These are phyloP conservation scores for Antheraea pernyi DNA, from an alignment of 1,140 invertebrate species.

Conservation along the genomic window DNA sequence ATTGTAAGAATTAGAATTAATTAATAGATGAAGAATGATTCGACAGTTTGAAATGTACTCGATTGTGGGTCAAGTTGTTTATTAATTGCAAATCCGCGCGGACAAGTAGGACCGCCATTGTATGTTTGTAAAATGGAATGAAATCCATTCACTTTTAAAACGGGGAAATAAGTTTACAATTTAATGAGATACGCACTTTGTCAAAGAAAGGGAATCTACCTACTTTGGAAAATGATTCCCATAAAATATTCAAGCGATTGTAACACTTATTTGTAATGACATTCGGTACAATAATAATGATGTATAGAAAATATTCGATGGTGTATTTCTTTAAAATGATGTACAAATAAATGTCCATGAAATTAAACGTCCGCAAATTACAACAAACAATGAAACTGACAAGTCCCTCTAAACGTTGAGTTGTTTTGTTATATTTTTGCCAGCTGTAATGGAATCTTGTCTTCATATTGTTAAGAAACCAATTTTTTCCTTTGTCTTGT, in stretches of 20 bases:
- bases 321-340: no score
- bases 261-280: neutral
- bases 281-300: neutral
- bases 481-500: no score
- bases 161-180: neutral
- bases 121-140: slow-evolving; percentile 58
- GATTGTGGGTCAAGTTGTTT: slow-evolving; percentile 64
- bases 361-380: neutral
- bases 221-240: neutral
- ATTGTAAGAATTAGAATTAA: slow-evolving; percentile 56
- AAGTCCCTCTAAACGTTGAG: slow-evolving; percentile 1
- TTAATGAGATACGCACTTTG: neutral
- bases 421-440: neutral
- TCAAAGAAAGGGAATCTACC: neutral
- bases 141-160: slow-evolving; percentile 64
- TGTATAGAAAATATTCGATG: no score
- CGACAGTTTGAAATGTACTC: slow-evolving; percentile 43
- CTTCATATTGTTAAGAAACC: no score
- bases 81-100: slow-evolving; percentile 67
- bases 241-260: neutral
- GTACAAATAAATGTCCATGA: neutral
- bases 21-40: slow-evolving; percentile 57
- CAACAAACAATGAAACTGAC: slow-evolving; percentile 6
- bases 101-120: slow-evolving; percentile 60
- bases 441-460: no score